Conservation (phyloP, 2,888 invertebrate species). For the Steromphala cineraria region DNA sequence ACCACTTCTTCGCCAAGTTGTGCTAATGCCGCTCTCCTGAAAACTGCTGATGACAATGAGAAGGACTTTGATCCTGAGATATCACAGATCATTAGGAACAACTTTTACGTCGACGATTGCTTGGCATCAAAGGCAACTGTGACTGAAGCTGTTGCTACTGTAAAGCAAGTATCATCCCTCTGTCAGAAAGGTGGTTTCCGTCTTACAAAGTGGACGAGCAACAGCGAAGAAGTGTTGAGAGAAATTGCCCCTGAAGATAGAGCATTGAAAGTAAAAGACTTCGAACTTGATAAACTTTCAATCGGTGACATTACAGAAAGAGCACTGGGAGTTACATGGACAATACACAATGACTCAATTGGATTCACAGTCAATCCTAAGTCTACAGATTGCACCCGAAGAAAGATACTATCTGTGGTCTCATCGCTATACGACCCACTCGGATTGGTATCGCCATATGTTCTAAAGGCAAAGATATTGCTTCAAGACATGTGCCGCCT, state of each 20-base stretch:
- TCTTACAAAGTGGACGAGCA: conserved; percentile 26
- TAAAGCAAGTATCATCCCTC: conserved; percentile 3
- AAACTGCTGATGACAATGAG: background rate
- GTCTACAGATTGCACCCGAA: background rate
- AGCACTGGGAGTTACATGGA: conserved; percentile 31
- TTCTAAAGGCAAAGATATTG: background rate
- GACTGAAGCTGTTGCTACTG: conserved; percentile 9
- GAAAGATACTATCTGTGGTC: conserved; percentile 11
- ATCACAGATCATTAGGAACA: background rate
- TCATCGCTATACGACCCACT: conserved; percentile 22
- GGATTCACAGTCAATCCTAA: background rate
- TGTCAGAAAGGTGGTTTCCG: conserved; percentile 18
- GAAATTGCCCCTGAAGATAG: conserved; percentile 16
- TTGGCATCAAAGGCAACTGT: conserved; percentile 28
- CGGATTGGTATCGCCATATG: background rate
- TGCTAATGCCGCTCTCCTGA: background rate
- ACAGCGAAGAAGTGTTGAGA: conserved; percentile 18
- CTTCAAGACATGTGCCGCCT: conserved; percentile 5
- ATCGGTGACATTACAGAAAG: background rate
- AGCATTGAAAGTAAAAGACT: background rate
- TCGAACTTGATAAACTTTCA: conserved; percentile 16
- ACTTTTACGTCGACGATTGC: conserved; percentile 38
- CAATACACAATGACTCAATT: background rate
- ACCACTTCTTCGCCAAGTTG: background rate
- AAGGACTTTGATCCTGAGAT: background rate